phyloP scores from a whole-genome alignment of 2,797 vertebrate genomes.

The Pogoniulus pusillus region DNA sequence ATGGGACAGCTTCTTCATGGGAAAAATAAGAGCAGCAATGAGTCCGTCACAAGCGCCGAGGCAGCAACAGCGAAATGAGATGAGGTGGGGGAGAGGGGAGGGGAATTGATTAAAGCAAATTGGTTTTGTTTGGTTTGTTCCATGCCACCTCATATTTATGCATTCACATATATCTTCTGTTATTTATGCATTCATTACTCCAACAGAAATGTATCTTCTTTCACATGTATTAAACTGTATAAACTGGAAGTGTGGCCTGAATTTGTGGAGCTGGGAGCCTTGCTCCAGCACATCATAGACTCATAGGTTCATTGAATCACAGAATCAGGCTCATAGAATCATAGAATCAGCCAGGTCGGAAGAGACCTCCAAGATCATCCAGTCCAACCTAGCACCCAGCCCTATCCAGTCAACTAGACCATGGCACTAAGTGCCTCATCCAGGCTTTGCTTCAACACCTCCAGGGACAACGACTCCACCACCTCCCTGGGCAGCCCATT shows the following conservation, averaged over 20 bases:
- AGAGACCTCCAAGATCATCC: too few relatives aligned
- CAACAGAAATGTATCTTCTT: conserved; percentile 65
- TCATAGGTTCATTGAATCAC: too few relatives aligned
- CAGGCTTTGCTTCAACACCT: too few relatives aligned
- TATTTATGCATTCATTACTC: conserved; percentile 68
- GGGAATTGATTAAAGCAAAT: background rate
- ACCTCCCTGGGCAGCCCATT: too few relatives aligned
- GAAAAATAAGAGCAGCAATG: background rate
- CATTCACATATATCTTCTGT: conserved; percentile 70
- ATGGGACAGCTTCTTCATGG: background rate
- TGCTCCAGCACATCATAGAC: background rate
- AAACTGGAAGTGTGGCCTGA: conserved; percentile 66
- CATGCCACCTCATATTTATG: conserved; percentile 61
- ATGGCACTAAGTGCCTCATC: too few relatives aligned
- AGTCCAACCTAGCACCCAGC: too few relatives aligned
- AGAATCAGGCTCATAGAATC: too few relatives aligned
- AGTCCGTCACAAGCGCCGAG: background rate
- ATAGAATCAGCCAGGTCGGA: too few relatives aligned
- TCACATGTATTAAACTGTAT: conserved; percentile 73
- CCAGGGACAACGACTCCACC: too few relatives aligned
- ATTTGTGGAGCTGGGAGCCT: background rate
- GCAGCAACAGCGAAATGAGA: too few relatives aligned
- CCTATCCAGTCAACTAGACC: too few relatives aligned
- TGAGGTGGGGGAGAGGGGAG: background rate
- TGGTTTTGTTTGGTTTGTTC: background rate